Evolutionary conservation across 2,888 invertebrate species (phyloP).

Genomic region (Saturnia japonica): DNA sequence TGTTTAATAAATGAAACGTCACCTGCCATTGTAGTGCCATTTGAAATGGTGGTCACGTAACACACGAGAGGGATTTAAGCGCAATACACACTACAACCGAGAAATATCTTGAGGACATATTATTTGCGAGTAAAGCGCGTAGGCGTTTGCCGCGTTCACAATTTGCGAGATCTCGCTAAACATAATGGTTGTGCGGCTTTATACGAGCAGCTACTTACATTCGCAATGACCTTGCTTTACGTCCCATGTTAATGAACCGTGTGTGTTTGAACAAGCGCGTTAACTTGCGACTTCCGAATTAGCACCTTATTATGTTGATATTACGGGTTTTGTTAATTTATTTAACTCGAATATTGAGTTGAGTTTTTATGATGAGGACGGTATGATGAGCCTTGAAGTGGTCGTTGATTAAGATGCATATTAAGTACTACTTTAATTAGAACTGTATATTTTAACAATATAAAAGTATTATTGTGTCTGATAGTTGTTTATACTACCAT

Average conservation of each 20-base stretch:
- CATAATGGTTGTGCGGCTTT: conserved; percentile 13
- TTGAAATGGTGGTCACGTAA: conserved; percentile 9
- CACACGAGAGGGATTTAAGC: conserved; percentile 9
- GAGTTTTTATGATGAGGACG: conserved; percentile 15
- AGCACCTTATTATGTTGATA: conserved; percentile 48
- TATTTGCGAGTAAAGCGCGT: neutral
- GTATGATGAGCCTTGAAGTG: conserved; percentile 11
- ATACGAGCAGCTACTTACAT: conserved; percentile 20
- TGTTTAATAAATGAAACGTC: conserved; percentile 1
- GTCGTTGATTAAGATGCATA: neutral
- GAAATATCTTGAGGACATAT: conserved; percentile 3
- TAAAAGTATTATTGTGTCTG: neutral
- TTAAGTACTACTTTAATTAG: conserved; percentile 5
- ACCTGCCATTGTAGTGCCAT: neutral
- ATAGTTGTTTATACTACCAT: neutral
- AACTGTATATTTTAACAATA: neutral
- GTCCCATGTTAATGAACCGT: conserved; percentile 56
- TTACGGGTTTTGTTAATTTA: conserved; percentile 28
- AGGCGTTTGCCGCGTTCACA: conserved; percentile 12
- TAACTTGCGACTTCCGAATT: conserved; percentile 50
- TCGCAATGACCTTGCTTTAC: conserved; percentile 49
- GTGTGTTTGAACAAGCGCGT: conserved; percentile 34
- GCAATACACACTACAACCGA: conserved; percentile 2
- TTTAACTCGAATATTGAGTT: conserved; percentile 25
- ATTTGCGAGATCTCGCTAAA: neutral